These are phyloP conservation scores for Gymnoscopelus microlampas DNA, from an alignment of 2,797 vertebrate species.

Conservation along the genomic window DNA sequence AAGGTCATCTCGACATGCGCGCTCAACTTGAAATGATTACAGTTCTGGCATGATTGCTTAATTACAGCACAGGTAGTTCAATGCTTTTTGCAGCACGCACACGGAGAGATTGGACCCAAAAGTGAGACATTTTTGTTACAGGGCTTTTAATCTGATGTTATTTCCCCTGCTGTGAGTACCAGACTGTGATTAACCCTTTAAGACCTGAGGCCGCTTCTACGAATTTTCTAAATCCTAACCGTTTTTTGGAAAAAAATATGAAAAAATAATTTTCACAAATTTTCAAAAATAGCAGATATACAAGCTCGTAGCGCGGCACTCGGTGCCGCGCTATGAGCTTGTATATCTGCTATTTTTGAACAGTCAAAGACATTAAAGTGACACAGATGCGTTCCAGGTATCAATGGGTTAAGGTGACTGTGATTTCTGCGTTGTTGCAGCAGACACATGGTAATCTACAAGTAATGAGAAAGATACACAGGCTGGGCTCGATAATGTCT, in stretches of 20 bases:
- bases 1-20: slow-evolving; percentile 31
- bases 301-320: too few relatives aligned
- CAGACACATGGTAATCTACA: slow-evolving; percentile 56
- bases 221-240: too few relatives aligned
- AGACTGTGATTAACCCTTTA: slow-evolving; percentile 52
- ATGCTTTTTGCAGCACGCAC: slow-evolving; percentile 10
- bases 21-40: slow-evolving; percentile 1
- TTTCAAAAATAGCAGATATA: too few relatives aligned
- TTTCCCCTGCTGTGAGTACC: slow-evolving; percentile 22
- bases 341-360: too few relatives aligned
- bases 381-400: too few relatives aligned
- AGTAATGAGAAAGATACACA: slow-evolving; percentile 64
- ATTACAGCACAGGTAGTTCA: slow-evolving; percentile 19
- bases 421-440: slow-evolving; percentile 45
- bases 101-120: slow-evolving; percentile 30
- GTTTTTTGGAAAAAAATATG: too few relatives aligned
- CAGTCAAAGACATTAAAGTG: too few relatives aligned
- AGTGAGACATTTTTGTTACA: slow-evolving; percentile 24
- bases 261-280: too few relatives aligned
- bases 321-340: too few relatives aligned
- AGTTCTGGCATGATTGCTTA: neutral
- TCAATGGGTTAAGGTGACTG: slow-evolving; percentile 40
- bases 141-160: slow-evolving; percentile 9
- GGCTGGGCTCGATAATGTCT: slow-evolving; percentile 41
- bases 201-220: too few relatives aligned